Evolutionary conservation across 2,797 vertebrate species (phyloP), one percentile per base, ranked within the genome.

Genomic region (Karalla daura): DNA sequence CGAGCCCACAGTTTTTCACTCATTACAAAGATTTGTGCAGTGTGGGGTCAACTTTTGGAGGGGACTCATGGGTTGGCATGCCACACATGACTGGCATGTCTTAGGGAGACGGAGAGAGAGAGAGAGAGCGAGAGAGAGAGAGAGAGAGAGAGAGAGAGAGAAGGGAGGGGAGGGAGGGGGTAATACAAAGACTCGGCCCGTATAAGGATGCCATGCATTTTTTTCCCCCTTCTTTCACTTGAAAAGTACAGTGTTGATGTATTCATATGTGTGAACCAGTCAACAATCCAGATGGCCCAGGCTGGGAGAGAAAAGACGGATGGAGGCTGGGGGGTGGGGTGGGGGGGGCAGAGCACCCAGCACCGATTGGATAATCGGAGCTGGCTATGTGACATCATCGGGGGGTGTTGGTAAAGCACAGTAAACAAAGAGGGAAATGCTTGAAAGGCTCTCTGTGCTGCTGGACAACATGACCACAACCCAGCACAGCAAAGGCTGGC

Each of bases 351-450:
- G 61, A 50, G 54, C 24, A 61, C 67, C 37, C 33, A 5, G 27
- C 78, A 70, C 74, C 72, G 75, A 91, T 88, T 86, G 89, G 89
- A 52, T 72, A 81, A 76, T 68, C 75, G 65, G 65, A 89, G 81
- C 89, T 88, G 81, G 70, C 86, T 88, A 64, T 85, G 84, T 93
- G 89, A 92, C 89, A 84, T 90, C 87, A 90, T 72, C 39, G 59
- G 80, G n/a, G 80, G 76, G 74, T 91, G 82, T 86, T 89, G 69
- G 80, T 88, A 79, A 81, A 87, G 77, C 89, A 87, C 81, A 84
- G 89, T 89, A 91, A 91, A 93, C 92, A 93, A 93, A 92, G 88
- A 80, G 72, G 83, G 79, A 73, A 80, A 80, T 86, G 83, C 88
- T 88, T 91, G 88, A 87, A 91, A 89, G 86, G 79, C 86, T 84